Evolutionary conservation across 53 echinoderm and acorn worm species (phyloP), one percentile per base, ranked within the genome.

Genomic region (Temnopleurus reevesii): DNA sequence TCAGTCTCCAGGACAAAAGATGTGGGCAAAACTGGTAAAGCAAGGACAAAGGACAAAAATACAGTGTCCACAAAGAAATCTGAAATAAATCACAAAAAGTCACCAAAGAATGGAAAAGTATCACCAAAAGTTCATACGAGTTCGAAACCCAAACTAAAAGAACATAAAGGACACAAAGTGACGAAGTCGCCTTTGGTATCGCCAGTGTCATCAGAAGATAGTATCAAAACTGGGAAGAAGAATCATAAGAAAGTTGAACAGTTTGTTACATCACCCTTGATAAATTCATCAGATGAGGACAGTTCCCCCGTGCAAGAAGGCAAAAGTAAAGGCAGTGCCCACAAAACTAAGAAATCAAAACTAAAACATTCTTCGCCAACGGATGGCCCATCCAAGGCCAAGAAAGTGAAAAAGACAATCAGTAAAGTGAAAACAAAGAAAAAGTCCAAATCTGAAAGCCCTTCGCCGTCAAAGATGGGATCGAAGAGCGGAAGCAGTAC

Each of bases 301-400:
- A 66, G 21, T 51, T 21, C 15, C 8, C 71, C 28, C 23, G 45
- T 55, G 30, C 65, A 66, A 55, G 31, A 34, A 47, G 53, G 54
- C 21, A 87, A 87, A 66, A 66, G 88, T 53, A 87, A 66, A 31
- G 28, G 30, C 15, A 51, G 27, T 19, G 31, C 71, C 12, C 76
- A 91, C 43, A 91, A 91, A 36, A 61, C 59, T 30, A 90, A 55
- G 59, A 92, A 94, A 77, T 60, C 91, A 76, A 94, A 94, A 89
- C 5, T 65, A 4, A 94, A 94, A 45, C 47, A 57, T 87, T 86
- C 81, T 17, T 12, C 71, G 23, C 17, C 81, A 27, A 46, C 66
- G 8, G 77, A 76, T 13, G 89, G 81, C 35, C 84, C 56, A 81
- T 61, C 91, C 1, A 93, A 93, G 84, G 35, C 86, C 35, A 91